Base-by-base conservation (phyloP, 2,113 vertebrate genomes). In the Jaculus jaculus region DNA sequence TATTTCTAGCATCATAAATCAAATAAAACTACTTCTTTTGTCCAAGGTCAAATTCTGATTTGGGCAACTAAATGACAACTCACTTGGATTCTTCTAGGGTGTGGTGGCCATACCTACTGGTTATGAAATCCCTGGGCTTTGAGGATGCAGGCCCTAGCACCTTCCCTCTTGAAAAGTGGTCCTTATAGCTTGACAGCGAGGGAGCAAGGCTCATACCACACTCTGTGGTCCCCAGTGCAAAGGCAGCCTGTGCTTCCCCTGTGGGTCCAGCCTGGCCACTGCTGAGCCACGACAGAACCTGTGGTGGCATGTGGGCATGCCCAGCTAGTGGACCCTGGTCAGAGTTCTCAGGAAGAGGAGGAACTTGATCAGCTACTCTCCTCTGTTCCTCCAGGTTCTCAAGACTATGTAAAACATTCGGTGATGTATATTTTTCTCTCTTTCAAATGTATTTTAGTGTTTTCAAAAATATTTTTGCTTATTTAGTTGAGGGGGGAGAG, bases 241-340 rank as follows among this genome's bases (percentile, higher is more conserved):
- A 39, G 61, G 34, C 12, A 30, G 23, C 80, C n/a, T 79, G 23
- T 30, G 42, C 68, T 32, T 39, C 47, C 28, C 12, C 10, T 7
- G 2, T 23, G 39, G 17, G 75, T 77, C 66, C 68, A 65, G 66
- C 24, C 34, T 21, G 17, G 60, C 5, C 30, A 37, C 42, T 72
- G 8, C 20, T 32, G 37, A 68, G 32, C 71, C n/a, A 7, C 13
- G 61, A 51, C 16, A 39, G 34, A 69, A n/a, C 63, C n/a, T 23
- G 63, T 7, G 1, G 63, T 7, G 1, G 24, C 54, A 2, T 1
- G 0, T 65, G 69, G 51, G 21, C 58, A 26, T 17, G n/a, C 16
- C 79, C 54, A 16, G 30, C 79, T 68, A 5, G 24, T 7, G 58
- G 28, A 58, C n/a, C n/a, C 58, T 10, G 68, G 47, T 32, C 37